These are phyloP conservation scores for Eulithis prunata DNA, from an alignment of 2,888 invertebrate genomes.

Conservation along the genomic window DNA sequence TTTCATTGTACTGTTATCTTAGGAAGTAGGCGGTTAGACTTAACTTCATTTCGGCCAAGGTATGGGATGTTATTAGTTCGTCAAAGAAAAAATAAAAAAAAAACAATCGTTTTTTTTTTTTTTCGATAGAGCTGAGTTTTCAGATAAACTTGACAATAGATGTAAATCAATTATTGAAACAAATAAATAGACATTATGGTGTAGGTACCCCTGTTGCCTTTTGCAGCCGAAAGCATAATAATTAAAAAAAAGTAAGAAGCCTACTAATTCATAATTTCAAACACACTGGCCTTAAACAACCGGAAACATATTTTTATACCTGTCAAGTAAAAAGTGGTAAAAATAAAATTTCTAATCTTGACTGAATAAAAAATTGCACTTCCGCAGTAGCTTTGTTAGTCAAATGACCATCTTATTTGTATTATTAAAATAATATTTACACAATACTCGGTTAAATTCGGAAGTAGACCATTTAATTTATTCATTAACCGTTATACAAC, in stretches of 20 bases:
- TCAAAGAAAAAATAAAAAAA: neutral
- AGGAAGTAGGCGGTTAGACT: conserved; percentile 44
- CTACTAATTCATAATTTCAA: no score
- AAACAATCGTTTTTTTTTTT: neutral
- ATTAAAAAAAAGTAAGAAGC: no score
- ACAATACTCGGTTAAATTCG: conserved; percentile 22
- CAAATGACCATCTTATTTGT: conserved; percentile 22
- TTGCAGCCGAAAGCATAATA: no score
- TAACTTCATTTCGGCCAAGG: conserved; percentile 43
- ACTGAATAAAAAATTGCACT: neutral
- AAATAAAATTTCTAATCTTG: neutral
- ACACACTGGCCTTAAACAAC: neutral
- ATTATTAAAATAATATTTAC: conserved; percentile 23
- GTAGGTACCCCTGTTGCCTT: no score
- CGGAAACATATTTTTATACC: neutral
- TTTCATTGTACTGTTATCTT: conserved; percentile 44
- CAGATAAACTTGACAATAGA: no score
- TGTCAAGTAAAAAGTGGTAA: neutral
- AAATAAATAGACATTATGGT: no score
- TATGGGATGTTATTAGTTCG: conserved; percentile 15
- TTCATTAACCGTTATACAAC: conserved; percentile 33
- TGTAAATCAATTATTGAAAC: no score
- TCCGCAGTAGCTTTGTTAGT: neutral
- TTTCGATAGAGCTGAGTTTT: no score
- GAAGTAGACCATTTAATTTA: conserved; percentile 38